Evolutionary conservation across 2,888 invertebrate genomes (phyloP).

Genomic region (Blastobasis adustella): DNA sequence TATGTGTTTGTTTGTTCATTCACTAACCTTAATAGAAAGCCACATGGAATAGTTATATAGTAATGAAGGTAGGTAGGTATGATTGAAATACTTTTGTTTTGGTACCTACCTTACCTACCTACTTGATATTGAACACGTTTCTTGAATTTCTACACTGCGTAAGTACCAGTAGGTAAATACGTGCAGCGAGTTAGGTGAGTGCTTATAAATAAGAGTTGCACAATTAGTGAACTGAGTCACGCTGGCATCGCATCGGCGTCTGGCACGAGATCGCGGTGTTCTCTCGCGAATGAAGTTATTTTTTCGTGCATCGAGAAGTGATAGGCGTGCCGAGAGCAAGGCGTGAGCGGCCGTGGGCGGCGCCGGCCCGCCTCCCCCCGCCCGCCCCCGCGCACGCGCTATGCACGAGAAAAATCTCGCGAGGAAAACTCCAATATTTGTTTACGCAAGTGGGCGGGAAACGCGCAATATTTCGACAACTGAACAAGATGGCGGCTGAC

Average conservation of each 20-base stretch:
- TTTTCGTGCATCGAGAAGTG: not conserved
- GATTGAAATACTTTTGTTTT: too few species aligned
- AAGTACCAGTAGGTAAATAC: too few species aligned
- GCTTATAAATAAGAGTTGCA: too few species aligned
- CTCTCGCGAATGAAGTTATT: not conserved
- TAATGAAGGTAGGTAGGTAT: too few species aligned
- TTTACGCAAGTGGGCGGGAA: conserved; percentile 50
- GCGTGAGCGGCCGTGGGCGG: conserved; percentile 48
- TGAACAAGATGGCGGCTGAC: conserved; percentile 37
- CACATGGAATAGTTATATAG: too few species aligned
- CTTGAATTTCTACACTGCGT: too few species aligned
- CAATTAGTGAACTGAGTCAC: not conserved
- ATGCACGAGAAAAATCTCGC: conserved; percentile 56
- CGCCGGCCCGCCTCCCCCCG: conserved; percentile 68
- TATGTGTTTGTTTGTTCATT: too few species aligned
- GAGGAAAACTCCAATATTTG: conserved; percentile 53
- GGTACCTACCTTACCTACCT: too few species aligned
- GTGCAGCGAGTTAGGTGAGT: too few species aligned
- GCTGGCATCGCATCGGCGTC: not conserved
- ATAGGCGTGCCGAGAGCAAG: conserved; percentile 16
- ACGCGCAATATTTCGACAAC: conserved; percentile 29
- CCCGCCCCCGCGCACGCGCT: conserved; percentile 62
- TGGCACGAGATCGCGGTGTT: not conserved
- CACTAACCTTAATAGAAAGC: too few species aligned
- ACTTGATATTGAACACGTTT: too few species aligned